Percentiles rank a stretch among this genome's conserved stretches.
Conservation (phyloP, 2,113 vertebrate species). For the Eupsittula cactorum region DNA sequence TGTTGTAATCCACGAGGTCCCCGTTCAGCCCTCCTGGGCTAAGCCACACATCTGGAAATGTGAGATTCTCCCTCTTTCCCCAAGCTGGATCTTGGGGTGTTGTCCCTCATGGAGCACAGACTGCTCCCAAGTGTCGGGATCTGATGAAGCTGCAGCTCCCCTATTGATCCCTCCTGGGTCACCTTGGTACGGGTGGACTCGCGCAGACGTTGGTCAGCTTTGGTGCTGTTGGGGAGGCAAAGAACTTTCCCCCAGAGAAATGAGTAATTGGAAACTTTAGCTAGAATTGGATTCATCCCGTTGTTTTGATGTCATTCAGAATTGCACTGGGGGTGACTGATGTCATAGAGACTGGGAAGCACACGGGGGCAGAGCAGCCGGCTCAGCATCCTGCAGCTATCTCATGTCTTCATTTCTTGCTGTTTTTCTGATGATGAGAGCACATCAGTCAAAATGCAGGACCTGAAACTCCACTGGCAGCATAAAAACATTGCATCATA, state of each 20-base stretch:
- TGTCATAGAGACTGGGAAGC: neutral
- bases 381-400: neutral
- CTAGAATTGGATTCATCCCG: neutral
- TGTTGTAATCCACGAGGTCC: neutral
- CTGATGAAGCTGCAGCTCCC: neutral
- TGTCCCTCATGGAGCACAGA: neutral
- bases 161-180: neutral
- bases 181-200: neutral
- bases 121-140: neutral
- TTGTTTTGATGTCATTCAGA: neutral
- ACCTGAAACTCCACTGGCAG: neutral
- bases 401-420: neutral
- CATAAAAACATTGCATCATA: neutral
- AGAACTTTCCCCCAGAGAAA: neutral
- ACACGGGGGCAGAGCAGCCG: neutral
- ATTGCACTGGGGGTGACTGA: neutral
- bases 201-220: neutral
- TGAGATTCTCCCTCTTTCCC: neutral
- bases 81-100: neutral
- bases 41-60: neutral
- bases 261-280: neutral
- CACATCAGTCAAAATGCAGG: neutral
- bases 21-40: neutral
- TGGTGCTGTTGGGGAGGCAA: neutral
- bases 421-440: neutral